Percentiles rank a stretch among this genome's conserved stretches.
These are phyloP conservation scores for Teleiodes luculella DNA, from an alignment of 2,888 invertebrate species.

Conservation along the genomic window DNA sequence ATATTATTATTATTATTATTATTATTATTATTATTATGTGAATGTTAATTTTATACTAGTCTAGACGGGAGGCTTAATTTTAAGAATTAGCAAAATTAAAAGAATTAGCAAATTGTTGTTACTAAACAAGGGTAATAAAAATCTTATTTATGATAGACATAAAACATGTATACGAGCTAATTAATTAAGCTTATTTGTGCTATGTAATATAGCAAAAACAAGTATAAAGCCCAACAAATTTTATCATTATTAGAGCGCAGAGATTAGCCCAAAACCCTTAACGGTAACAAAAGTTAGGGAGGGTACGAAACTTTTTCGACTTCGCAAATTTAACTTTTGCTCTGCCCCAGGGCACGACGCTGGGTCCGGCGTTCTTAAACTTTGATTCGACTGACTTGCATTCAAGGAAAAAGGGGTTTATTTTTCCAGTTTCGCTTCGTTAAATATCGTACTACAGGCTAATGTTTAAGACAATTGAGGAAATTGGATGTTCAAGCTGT, in stretches of 20 bases:
- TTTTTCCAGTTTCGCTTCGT: not conserved
- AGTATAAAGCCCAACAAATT: not conserved
- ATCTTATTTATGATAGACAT: not conserved
- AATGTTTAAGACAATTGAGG: not conserved
- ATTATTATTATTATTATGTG: too few relatives aligned
- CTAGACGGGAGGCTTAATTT: not conserved
- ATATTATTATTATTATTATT: too few relatives aligned
- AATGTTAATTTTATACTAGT: not conserved
- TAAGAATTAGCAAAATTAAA: not conserved
- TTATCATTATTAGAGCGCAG: not conserved
- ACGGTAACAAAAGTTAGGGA: constrained; percentile 8
- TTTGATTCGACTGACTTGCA: not conserved
- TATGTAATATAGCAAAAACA: not conserved
- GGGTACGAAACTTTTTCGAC: constrained; percentile 9
- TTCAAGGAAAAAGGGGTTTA: not conserved
- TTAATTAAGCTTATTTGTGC: not conserved
- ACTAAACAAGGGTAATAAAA: not conserved
- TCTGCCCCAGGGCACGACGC: not conserved
- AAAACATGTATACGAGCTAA: not conserved
- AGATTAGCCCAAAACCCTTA: constrained; percentile 1
- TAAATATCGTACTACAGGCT: not conserved
- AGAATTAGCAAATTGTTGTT: not conserved
- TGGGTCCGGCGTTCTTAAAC: constrained; percentile 4
- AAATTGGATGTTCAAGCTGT: not conserved
- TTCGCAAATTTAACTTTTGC: constrained; percentile 10